Percentiles rank a stretch among this genome's conserved stretches.
Conservation (phyloP, 1,140 invertebrate species). For the Trinorchestia longiramus region DNA sequence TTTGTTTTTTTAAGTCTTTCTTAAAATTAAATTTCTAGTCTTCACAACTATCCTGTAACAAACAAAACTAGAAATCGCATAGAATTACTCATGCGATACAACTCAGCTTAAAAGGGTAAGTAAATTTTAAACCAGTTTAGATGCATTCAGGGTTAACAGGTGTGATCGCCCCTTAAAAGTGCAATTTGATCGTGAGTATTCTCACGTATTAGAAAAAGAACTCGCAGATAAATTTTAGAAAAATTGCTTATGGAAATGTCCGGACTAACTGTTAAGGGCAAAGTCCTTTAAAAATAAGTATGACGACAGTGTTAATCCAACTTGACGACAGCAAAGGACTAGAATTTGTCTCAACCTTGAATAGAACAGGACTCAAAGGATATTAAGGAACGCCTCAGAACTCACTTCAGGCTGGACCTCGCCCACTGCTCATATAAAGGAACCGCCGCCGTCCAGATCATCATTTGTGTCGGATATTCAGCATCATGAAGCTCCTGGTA, state of each 20-base stretch:
- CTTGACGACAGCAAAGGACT: not conserved
- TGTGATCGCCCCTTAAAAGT: not conserved
- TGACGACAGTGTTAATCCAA: not conserved
- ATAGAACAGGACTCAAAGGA: not conserved
- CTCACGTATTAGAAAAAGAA: not conserved
- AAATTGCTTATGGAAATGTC: not conserved
- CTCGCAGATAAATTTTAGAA: not conserved
- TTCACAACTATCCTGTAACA: not conserved
- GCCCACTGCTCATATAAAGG: constrained; percentile 50
- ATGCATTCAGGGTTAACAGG: not conserved
- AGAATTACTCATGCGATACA: not conserved
- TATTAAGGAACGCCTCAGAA: not conserved
- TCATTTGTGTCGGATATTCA: not conserved
- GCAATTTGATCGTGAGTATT: not conserved
- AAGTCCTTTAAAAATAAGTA: not conserved
- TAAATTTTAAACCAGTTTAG: not conserved
- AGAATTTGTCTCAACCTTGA: not conserved
- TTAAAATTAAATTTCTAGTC: not conserved
- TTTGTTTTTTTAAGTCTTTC: not conserved
- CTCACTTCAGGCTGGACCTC: not conserved
- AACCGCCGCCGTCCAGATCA: not conserved
- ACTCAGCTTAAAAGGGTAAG: not conserved
- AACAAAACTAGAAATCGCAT: not conserved
- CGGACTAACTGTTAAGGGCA: not conserved
- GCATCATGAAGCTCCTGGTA: constrained; percentile 41